phyloP scores from a whole-genome alignment of 2,888 invertebrate species.

The Diabrotica balteata region DNA sequence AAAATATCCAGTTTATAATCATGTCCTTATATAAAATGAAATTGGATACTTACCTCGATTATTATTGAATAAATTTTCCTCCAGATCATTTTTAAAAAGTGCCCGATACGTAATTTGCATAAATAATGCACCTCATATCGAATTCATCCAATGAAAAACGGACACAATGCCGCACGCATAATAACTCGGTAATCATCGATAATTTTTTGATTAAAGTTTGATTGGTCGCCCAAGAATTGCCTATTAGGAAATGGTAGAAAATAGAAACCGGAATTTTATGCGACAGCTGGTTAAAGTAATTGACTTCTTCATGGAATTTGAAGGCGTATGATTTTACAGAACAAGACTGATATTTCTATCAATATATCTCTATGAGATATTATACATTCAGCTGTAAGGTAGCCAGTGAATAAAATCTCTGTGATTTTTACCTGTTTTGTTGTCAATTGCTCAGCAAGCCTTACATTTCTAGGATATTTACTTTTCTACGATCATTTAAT shows the following conservation, averaged over 20 bases:
- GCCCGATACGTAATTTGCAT: conserved; percentile 34
- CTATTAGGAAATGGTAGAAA: background rate
- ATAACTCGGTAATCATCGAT: conserved; percentile 32
- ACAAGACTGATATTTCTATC: no score
- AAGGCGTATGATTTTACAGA: no score
- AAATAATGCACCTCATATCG: conserved; percentile 38
- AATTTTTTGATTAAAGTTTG: conserved; percentile 29
- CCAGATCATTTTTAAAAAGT: conserved; percentile 31
- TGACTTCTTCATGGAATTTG: no score
- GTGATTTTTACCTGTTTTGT: no score
- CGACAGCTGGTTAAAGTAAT: no score
- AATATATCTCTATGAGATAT: no score
- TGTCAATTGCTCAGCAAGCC: no score
- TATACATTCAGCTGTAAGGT: no score
- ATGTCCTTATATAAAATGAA: conserved; percentile 30
- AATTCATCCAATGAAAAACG: conserved; percentile 35
- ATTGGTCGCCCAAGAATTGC: conserved; percentile 24
- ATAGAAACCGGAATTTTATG: no score
- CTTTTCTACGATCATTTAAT: no score
- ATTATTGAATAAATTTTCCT: conserved; percentile 39
- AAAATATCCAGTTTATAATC: conserved; percentile 22
- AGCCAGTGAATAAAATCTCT: no score
- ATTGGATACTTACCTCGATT: conserved; percentile 36
- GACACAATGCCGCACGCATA: conserved; percentile 27
- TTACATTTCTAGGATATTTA: no score